Base-by-base conservation (phyloP, 2,797 vertebrate genomes). In the Distichodus sexfasciatus region DNA sequence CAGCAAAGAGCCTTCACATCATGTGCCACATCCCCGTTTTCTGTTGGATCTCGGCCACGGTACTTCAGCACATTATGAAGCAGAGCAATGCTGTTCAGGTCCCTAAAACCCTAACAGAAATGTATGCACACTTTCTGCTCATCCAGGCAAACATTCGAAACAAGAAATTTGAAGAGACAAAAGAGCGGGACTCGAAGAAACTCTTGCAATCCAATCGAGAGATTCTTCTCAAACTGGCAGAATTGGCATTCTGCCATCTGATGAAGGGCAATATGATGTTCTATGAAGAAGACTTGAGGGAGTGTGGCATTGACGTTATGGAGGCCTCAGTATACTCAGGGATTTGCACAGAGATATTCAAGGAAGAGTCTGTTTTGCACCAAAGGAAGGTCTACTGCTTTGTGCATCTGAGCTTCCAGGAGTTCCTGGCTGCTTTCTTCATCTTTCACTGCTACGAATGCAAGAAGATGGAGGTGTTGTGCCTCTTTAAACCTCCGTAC, bases 11-110 rank as follows among this genome's bases (percentile, higher is more conserved):
- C 51, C 60, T 71, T 21, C 36, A 54, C 23, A 55, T 71, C 47
- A 76, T 76, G 74, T 76, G 74, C 43, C 65, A 74, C 51, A 71
- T 77, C 23, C 76, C 76, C 0, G 72, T 74, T 43, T 71, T 77
- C 44, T 74, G 76, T 21, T 77, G 76, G 72, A 75, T 77, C 19
- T 71, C 72, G 6, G 35, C 72, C 14, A 66, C 66, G 29, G 76
- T 77, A 12, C 61, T 77, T 43, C 57, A 77, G 58, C n/a, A 59
- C 10, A 19, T 59, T 6, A 33, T 71, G 15, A 12, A 47, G 43
- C 55, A 41, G 19, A 12, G 36, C 11, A 11, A 28, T 7, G 4
- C 44, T 19, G 19, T 23, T 53, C 46, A 60, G 21, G 66, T 60
- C 43, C 71, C 71, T n/a, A 60, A 57, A 62, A 74, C 72, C n/a